Conservation (phyloP, 2,888 invertebrate species). For the Toxonevra muliebris region DNA sequence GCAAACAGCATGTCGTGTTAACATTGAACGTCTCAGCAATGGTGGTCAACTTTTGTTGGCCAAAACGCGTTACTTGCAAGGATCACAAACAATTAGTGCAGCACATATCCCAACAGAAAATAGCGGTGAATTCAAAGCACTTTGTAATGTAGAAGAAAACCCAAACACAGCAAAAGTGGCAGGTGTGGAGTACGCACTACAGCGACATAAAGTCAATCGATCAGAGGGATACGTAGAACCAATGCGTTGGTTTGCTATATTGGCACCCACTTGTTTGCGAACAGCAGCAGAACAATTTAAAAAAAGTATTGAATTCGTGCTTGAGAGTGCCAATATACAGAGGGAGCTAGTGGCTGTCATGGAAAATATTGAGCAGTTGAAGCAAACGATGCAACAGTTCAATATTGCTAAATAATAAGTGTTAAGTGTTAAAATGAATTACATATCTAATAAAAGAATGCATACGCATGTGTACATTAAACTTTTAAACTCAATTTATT, state of each 20-base stretch:
- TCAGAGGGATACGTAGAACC: constrained; percentile 69
- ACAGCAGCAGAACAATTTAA: constrained; percentile 79
- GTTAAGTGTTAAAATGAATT: too few species aligned
- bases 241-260: constrained; percentile 85
- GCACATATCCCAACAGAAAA: constrained; percentile 74
- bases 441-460: too few species aligned
- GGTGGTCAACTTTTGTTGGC: constrained; percentile 69
- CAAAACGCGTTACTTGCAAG: constrained; percentile 82
- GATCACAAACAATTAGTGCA: constrained; percentile 76
- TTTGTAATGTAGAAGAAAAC: constrained; percentile 60
- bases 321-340: constrained; percentile 77
- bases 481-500: too few species aligned
- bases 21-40: constrained; percentile 75
- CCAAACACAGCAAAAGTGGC: constrained; percentile 60
- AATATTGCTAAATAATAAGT: neutral
- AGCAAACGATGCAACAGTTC: neutral
- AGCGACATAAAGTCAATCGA: constrained; percentile 60
- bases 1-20: constrained; percentile 73
- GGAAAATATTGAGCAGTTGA: constrained; percentile 45
- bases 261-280: constrained; percentile 82
- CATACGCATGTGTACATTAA: too few species aligned
- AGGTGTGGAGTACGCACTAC: constrained; percentile 54
- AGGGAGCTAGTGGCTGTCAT: constrained; percentile 66
- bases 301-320: constrained; percentile 72
- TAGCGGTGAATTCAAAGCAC: constrained; percentile 66